A percentile compares a stretch with the other conserved stretches of the same genome.
Evolutionary conservation across 1,140 invertebrate species (phyloP).

Genomic region (Bombus consobrinus): DNA sequence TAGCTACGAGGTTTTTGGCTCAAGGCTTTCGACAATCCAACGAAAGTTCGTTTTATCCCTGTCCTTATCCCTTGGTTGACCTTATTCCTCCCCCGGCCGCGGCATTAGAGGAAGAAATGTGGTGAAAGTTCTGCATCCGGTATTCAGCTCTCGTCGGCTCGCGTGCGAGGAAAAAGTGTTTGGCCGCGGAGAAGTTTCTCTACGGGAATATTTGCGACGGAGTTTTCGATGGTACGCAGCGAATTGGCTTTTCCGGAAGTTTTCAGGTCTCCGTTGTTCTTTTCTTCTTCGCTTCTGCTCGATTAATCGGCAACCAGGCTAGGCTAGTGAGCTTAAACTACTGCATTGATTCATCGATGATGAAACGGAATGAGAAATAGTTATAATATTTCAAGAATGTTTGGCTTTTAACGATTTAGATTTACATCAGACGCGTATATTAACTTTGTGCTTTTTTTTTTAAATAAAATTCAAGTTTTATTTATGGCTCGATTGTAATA

Average conservation of each 20-base stretch:
- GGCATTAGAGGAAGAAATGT: conserved; percentile 64
- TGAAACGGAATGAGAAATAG: not conserved
- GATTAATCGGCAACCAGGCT: conserved; percentile 5
- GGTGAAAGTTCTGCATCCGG: conserved; percentile 61
- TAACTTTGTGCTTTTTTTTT: not conserved
- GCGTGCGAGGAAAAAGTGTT: conserved; percentile 41
- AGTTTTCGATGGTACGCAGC: conserved; percentile 16
- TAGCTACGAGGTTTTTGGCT: conserved; percentile 61
- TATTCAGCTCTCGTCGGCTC: conserved; percentile 45
- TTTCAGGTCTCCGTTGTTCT: not conserved
- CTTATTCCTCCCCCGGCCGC: conserved; percentile 44
- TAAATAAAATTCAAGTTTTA: not conserved
- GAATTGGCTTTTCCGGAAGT: conserved; percentile 42
- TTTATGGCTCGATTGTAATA: not conserved
- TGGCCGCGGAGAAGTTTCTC: conserved; percentile 41
- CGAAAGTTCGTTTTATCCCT: conserved; percentile 53
- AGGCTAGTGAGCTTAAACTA: not conserved
- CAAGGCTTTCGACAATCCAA: conserved; percentile 62
- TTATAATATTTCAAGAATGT: not conserved
- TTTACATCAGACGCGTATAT: not conserved
- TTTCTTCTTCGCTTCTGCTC: not conserved
- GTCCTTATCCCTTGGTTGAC: conserved; percentile 45
- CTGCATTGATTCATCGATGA: not conserved
- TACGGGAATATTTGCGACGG: conserved; percentile 20
- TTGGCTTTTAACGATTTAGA: not conserved